Percentiles rank a stretch among this genome's conserved stretches.
phyloP scores from a whole-genome alignment of 2,888 invertebrate species.

The Oscheius sp. region DNA sequence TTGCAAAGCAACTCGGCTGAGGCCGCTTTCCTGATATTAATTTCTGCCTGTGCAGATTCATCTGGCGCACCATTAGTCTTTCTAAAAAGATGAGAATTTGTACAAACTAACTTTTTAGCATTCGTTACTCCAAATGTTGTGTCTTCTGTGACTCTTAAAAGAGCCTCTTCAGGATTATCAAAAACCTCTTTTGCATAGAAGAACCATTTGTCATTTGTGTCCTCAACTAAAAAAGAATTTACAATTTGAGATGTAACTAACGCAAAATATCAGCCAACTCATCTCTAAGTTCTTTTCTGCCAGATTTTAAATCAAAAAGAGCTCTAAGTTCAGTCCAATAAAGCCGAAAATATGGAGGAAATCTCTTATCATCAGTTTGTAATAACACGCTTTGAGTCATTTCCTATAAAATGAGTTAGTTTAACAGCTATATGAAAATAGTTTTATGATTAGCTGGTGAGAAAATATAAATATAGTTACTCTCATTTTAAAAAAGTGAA shows the following conservation, averaged over 20 bases:
- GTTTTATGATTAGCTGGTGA: no score
- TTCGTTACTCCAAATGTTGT: not conserved
- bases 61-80: not conserved
- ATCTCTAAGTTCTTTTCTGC: not conserved
- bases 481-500: no score
- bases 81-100: not conserved
- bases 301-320: not conserved
- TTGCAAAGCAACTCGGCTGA: not conserved
- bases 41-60: not conserved
- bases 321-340: slow-evolving; percentile 7
- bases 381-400: no score
- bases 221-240: not conserved
- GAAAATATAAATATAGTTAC: no score
- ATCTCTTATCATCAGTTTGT: no score
- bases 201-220: not conserved
- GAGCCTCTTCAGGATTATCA: not conserved
- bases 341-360: slow-evolving; percentile 9
- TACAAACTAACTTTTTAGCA: not conserved
- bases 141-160: not conserved
- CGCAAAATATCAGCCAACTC: not conserved
- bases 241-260: no score
- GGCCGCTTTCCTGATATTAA: not conserved
- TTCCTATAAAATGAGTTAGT: no score
- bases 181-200: not conserved
- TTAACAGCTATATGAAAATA: no score